These are phyloP conservation scores for Anastrepha obliqua DNA, from an alignment of 1,140 invertebrate species.

Conservation along the genomic window DNA sequence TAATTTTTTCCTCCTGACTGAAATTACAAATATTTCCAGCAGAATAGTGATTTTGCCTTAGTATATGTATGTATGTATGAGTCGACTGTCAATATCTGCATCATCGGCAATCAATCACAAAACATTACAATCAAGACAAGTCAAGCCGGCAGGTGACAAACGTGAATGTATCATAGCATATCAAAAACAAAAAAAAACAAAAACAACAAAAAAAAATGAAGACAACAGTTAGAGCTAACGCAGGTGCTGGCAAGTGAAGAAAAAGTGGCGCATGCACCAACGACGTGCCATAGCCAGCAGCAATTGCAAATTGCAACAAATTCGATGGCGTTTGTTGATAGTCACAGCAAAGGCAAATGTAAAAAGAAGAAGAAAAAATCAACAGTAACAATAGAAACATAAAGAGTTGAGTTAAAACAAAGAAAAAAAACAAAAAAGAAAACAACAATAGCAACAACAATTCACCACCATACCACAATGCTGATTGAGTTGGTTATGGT, in stretches of 20 bases:
- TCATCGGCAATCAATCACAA: conserved; percentile 38
- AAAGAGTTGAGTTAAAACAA: background rate
- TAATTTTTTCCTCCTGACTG: no score
- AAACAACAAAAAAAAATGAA: background rate
- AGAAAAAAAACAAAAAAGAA: background rate
- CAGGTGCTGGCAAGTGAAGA: background rate
- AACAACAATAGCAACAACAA: background rate
- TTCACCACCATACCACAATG: background rate
- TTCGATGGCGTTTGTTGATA: conserved; percentile 23
- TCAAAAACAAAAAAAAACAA: background rate
- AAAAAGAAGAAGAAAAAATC: conserved; percentile 9
- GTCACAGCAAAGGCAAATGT: background rate
- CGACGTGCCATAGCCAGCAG: conserved; percentile 21
- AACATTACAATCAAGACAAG: background rate
- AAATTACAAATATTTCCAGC: no score
- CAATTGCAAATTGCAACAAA: conserved; percentile 46
- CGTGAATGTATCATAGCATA: background rate
- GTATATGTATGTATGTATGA: background rate
- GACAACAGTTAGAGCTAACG: background rate
- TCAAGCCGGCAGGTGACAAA: background rate
- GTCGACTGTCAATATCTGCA: conserved; percentile 41
- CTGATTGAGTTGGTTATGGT: conserved; percentile 37
- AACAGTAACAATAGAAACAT: background rate
- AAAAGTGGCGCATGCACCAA: background rate
- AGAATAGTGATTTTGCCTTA: no score